phyloP scores from a whole-genome alignment of 2,797 vertebrate genomes.

The Sebastes diaconus region DNA sequence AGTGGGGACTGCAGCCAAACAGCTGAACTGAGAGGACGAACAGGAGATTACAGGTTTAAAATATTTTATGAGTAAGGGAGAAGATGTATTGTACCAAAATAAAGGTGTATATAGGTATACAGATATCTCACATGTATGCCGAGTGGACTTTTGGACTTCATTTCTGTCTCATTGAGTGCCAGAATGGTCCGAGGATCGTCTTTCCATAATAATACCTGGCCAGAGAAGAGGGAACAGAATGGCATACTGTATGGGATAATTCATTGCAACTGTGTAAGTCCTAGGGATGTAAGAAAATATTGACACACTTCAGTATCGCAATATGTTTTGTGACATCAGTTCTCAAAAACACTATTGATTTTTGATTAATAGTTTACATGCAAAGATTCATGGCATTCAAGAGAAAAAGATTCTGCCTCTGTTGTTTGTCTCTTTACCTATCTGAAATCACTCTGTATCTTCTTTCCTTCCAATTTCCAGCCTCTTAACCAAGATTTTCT shows the following conservation, averaged over 20 bases:
- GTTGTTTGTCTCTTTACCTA: neutral
- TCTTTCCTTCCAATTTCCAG: neutral
- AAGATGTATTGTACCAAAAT: neutral
- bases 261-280: neutral
- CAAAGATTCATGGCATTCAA: neutral
- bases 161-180: constrained; percentile 39
- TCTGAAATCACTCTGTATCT: neutral
- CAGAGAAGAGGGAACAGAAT: neutral
- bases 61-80: neutral
- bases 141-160: constrained; percentile 48
- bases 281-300: neutral
- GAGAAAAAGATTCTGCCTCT: neutral
- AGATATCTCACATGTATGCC: constrained; percentile 72
- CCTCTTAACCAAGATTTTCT: neutral
- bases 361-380: neutral
- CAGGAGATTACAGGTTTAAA: neutral
- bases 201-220: constrained; percentile 81
- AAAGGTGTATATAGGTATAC: neutral
- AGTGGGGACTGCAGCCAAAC: constrained; percentile 51
- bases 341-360: neutral
- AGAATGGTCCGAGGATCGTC: constrained; percentile 33
- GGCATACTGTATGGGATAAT: neutral
- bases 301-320: neutral
- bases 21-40: constrained; percentile 68
- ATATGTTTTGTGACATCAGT: neutral